Base-by-base conservation (phyloP, 2,888 invertebrate genomes). In the Lobophora halterata region DNA sequence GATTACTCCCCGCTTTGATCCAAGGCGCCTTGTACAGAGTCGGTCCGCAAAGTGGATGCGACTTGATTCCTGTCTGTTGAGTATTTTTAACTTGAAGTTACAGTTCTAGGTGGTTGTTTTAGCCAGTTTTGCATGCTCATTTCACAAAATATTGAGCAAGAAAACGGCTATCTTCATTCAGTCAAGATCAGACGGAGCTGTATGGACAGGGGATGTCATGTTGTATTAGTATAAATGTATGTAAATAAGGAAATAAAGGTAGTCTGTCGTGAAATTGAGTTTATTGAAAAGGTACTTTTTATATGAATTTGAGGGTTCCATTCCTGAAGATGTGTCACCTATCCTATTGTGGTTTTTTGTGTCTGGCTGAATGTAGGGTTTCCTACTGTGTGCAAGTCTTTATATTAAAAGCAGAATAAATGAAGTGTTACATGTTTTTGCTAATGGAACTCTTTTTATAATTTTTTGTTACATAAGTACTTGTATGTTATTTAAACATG, bases 1-100 rank as follows among this genome's bases (percentile, higher is more conserved):
- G 98, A 98, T 81, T 96, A 95, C 78, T 94, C 96, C 55, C 91
- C 93, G 3, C 86, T 86, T 48, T 87, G 82, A 86, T 81, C 52
- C 33, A 36, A 25, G 28, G 43, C 3, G 11, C 21, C 31, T 10
- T 8, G 12, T 23, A 18, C 19, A 5, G 40, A 28, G 23, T 27
- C 29, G 21, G 33, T 26, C 40, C 39, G 33, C 37, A 18, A 27
- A 42, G 40, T 40, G 42, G 52, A 27, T 35, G 28, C 38, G 25
- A 27, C 46, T 36, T 46, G 31, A 28, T 36, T 17, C 28, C 39
- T 47, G 45, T 46, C 40, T 46, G 37, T 19, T n/a, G n/a, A n/a
- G n/a, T n/a, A n/a, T n/a, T n/a, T n/a, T n/a, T n/a, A n/a, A n/a
- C n/a, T n/a, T n/a, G n/a, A n/a, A n/a, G n/a, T n/a, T n/a, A n/a